Conservation (phyloP, 2,113 vertebrate species). For the Ochotona princeps region DNA sequence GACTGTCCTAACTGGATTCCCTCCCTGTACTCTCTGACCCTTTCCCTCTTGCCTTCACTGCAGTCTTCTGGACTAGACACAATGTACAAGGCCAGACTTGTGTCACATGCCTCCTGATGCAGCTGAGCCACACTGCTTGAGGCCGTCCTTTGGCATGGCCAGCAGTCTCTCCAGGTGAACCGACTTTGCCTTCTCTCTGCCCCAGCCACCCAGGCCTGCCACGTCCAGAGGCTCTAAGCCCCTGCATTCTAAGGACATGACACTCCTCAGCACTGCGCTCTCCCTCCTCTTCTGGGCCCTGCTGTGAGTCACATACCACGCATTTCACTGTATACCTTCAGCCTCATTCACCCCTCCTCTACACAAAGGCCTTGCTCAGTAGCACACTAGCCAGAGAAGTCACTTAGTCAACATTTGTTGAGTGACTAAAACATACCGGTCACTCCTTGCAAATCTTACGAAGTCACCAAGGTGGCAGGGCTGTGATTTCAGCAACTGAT, state of each 20-base stretch:
- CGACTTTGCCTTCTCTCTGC: background rate
- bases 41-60: background rate
- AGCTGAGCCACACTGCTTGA: background rate
- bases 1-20: background rate
- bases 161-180: background rate
- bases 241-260: background rate
- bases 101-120: fast-evolving
- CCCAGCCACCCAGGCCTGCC: background rate
- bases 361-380: background rate
- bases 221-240: background rate
- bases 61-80: background rate
- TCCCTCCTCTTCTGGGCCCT: background rate
- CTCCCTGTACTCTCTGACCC: background rate
- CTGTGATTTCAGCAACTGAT: background rate
- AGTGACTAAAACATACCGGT: background rate
- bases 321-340: background rate
- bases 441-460: background rate
- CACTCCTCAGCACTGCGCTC: background rate
- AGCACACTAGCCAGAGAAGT: background rate
- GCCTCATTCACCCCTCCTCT: background rate
- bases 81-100: background rate
- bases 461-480: background rate
- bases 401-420: background rate
- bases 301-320: background rate
- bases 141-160: background rate